Conservation (phyloP, 2,113 vertebrate genomes). For the Riparia riparia region DNA sequence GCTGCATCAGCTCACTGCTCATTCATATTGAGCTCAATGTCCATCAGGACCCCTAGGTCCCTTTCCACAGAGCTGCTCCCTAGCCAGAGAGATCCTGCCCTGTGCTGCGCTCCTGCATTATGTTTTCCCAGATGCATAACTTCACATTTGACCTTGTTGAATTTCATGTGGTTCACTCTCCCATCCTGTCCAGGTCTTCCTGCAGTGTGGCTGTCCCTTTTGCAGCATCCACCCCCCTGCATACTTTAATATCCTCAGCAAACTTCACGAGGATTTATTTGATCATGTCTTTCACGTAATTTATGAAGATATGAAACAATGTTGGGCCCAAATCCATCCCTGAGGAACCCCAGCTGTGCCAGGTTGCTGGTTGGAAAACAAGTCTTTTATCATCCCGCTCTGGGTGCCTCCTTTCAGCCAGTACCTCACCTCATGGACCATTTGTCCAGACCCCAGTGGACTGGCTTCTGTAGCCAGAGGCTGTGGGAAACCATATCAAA, state of each 20-base stretch:
- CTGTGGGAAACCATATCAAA: rapidly evolving
- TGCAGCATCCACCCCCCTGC: neutral
- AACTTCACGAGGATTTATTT: neutral
- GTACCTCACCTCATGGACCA: neutral
- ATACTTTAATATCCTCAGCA: neutral
- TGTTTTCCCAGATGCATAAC: neutral
- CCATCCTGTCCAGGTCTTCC: neutral
- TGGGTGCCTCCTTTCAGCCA: neutral
- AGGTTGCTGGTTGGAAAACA: neutral
- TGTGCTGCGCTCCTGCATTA: neutral
- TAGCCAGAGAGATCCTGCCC: neutral
- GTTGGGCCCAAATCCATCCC: rapidly evolving
- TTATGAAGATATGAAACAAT: neutral
- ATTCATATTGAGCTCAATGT: neutral
- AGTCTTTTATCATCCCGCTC: rapidly evolving
- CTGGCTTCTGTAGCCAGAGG: neutral
- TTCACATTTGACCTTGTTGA: neutral
- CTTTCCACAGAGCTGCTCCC: neutral
- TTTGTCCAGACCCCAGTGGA: neutral
- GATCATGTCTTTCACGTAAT: neutral
- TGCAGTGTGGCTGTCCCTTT: neutral
- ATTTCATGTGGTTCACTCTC: neutral
- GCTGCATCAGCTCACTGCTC: neutral
- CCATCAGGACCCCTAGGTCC: neutral
- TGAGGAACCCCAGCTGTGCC: too few relatives aligned